Evolutionary conservation across 2,888 invertebrate genomes (phyloP), one percentile per base, ranked within the genome.

Genomic region (Sympetrum striolatum): DNA sequence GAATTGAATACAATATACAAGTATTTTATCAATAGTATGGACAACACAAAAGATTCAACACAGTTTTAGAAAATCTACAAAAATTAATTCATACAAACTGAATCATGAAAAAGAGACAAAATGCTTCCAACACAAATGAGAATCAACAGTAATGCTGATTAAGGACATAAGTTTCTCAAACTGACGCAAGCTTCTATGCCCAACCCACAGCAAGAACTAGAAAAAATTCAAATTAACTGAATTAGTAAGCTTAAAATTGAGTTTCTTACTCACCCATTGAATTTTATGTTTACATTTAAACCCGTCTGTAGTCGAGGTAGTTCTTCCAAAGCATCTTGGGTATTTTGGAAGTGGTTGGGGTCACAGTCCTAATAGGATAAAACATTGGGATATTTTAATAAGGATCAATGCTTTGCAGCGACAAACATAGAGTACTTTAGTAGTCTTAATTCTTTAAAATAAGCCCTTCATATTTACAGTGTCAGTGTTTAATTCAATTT

Each of bases 241-340:
- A 90, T n/a, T 12, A 82, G 14, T 60, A 22, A 80, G 58, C 12
- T 53, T 31, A 31, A 25, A 25, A 25, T 53, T 25, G 14, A 8
- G 25, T 58, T 15, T 31, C 31, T 82, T 79, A 92, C 92, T 91
- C 91, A 93, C 93, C 93, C 93, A 10, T 93, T 93, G 91, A 94
- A 95, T 92, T 93, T 94, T 22, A 95, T 94, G 93, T 95, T 95
- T 44, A 95, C 95, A 93, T 95, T 95, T 15, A 95, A 92, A 5
- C 95, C 95, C 39, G 95, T 95, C 91, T 94, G 94, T 31, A 95
- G 93, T 91, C 94, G 94, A 60, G 94, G 94, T 91, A 95, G 93
- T 73, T 95, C 93, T 79, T 94, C 93, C 92, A 95, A 94, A 0
- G 95, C 95, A 93, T 95, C 95, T 91, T 94, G 93, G 93, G 95